Percentiles rank a stretch among this genome's conserved stretches.
These are phyloP conservation scores for Drosophila equinoxialis DNA, from an alignment of 1,140 invertebrate genomes.

Conservation along the genomic window DNA sequence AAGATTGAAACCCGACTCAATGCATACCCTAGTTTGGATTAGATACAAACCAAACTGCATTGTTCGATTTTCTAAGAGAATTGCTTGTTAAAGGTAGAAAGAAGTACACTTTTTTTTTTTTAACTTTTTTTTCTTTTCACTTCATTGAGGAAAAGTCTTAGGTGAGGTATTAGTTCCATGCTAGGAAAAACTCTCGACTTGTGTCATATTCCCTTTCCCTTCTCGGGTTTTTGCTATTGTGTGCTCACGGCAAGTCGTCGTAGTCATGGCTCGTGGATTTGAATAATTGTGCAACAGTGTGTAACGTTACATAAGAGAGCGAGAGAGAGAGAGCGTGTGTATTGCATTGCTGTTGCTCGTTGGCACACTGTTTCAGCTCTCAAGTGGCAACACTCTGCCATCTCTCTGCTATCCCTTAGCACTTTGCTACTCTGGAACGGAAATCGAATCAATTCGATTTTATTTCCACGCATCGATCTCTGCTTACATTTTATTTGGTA, in stretches of 20 bases:
- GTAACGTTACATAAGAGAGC: constrained; percentile 56
- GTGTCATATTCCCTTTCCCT: not conserved
- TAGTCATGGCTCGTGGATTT: constrained; percentile 76
- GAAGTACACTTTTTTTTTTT: not conserved
- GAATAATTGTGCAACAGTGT: constrained; percentile 79
- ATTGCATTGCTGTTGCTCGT: constrained; percentile 46
- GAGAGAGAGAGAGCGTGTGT: constrained; percentile 13
- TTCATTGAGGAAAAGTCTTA: not conserved
- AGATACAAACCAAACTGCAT: not conserved
- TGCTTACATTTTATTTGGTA: too few species aligned
- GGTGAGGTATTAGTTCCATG: not conserved
- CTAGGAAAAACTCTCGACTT: not conserved
- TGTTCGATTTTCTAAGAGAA: not conserved
- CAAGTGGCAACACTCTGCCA: constrained; percentile 37
- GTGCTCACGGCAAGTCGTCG: constrained; percentile 53
- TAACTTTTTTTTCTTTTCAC: not conserved
- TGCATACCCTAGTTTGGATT: not conserved
- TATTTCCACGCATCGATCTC: too few species aligned
- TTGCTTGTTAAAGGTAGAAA: too few species aligned
- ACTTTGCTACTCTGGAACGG: too few species aligned
- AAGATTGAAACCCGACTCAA: not conserved
- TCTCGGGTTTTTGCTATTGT: not conserved
- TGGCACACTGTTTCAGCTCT: constrained; percentile 25
- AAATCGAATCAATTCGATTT: too few species aligned
- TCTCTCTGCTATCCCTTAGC: constrained; percentile 22